phyloP scores from a whole-genome alignment of 2,888 invertebrate genomes.

The Cepaea hortensis region DNA sequence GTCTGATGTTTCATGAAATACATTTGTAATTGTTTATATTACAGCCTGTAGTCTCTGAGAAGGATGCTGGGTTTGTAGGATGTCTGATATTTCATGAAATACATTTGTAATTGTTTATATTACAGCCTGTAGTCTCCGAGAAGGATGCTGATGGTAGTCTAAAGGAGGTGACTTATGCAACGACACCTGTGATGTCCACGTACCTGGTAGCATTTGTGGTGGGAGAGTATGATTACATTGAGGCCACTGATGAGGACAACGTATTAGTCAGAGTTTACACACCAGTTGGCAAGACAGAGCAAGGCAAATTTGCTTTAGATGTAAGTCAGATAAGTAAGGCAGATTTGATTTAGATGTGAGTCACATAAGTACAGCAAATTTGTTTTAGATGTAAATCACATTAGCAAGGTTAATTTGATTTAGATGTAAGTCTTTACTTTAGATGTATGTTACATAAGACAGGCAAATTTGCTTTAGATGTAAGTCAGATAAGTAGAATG shows the following conservation, averaged over 20 bases:
- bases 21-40: neutral
- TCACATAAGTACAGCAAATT: no score
- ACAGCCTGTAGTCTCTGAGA: slow-evolving; percentile 71
- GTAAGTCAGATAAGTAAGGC: slow-evolving; percentile 77
- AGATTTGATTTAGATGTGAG: no score
- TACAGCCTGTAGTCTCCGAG: slow-evolving; percentile 71
- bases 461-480: no score
- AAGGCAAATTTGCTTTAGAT: slow-evolving; percentile 92
- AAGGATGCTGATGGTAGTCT: slow-evolving; percentile 68
- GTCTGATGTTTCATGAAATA: neutral
- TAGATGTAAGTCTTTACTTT: no score
- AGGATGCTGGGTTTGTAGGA: slow-evolving; percentile 46
- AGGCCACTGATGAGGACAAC: slow-evolving; percentile 88
- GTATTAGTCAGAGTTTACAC: slow-evolving; percentile 81
- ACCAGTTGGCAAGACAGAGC: slow-evolving; percentile 92
- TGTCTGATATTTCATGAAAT: neutral
- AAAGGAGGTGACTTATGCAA: slow-evolving; percentile 84
- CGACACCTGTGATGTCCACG: slow-evolving; percentile 95
- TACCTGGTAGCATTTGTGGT: slow-evolving; percentile 95
- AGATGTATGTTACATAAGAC: no score
- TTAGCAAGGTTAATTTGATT: no score
- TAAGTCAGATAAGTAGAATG: no score
- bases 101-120: neutral
- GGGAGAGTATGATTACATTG: slow-evolving; percentile 95
- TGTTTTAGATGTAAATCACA: no score